Evolutionary conservation across 2,113 vertebrate species (phyloP), one percentile per base, ranked within the genome.

Genomic region (Abramis brama): DNA sequence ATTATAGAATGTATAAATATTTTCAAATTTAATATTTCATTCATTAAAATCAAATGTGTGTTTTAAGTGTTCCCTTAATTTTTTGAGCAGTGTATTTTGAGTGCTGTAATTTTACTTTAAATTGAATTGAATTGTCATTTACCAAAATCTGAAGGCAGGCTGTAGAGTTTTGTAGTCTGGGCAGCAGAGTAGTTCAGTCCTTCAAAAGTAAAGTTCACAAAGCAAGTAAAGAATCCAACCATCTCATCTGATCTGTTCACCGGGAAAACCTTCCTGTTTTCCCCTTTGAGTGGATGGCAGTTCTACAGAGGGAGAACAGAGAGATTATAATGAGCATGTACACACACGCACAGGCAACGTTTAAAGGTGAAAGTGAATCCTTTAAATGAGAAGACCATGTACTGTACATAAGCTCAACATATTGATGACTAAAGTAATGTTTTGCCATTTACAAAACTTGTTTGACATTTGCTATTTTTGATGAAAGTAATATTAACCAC

Each of bases 211-310:
- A 95, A 33, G 10, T 91, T 86, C 1, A 92, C 76, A n/a, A 92
- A 79, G 75, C 94, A 95, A 23, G 94, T 95, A 79, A 94, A 94
- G 7, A 15, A 85, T 45, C 93, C 55, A 77, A 91, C 87, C 5
- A 0, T 13, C 30, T 82, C 10, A 1, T 87, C 74, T 45, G 83
- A 57, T 33, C n/a, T 0, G 8, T 19, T 7, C 3, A 89, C n/a
- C 0, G 0, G 5, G 15, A 62, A 1, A 90, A 45, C 19, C 62
- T 50, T 77, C 90, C 2, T 59, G 0, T 4, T 11, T 10, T 7
- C 3, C 12, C 52, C 36, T n/a, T 71, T 21, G 68, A 92, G 1
- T 0, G 87, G 85, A 0, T 7, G 57, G 73, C 93, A 93, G 73
- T 92, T 88, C 94, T 95, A 13, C 64, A 85, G 47, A 25, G 6